Evolutionary conservation across 2,888 invertebrate genomes (phyloP), one percentile per base, ranked within the genome.

Genomic region (Rhamnusium bicolor): DNA sequence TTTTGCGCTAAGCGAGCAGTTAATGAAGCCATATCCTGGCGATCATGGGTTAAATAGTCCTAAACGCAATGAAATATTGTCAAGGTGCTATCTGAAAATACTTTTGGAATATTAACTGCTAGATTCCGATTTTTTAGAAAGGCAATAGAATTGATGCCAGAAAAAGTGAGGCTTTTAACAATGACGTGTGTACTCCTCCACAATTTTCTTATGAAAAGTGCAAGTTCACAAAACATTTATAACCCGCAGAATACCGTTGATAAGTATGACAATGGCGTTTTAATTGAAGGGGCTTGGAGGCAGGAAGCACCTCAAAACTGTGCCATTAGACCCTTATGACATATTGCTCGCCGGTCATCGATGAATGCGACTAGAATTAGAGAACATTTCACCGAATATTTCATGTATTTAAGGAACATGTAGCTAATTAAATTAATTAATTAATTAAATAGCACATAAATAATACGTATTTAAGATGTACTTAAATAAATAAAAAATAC

Each of bases 21-120:
- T 79, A 12, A 77, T 82, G 78, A 82, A 82, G 53, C 79, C 78
- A 10, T 81, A 71, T 53, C 61, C 79, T 19, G 78, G 78, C 12
- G 46, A 53, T 56, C 70, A 66, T 47, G 40, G 16, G 12, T 16
- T 21, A 63, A 24, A 16, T 21, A 66, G 51, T 24, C 16, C 47
- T 16, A 14, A 66, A 66, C 27, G 66, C 46, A 73, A 73, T 54
- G 29, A 71, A 32, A 53, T 47, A 18, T 56, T 73, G 10, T 71
- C 65, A 14, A 32, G 67, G 14, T 62, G 47, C 19, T 69, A 4
- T 47, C 67, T 14, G 72, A 75, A 66, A 70, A 66, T 69, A 27
- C 53, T 21, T 75, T 75, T 70, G 72, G 69, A 18, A 73, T 73
- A 61, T 46, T 70, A 19, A 24, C 75, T 4, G 46, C 53, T 12